phyloP scores from a whole-genome alignment of 2,888 invertebrate genomes.

The Brachypalpus laphriformis region DNA sequence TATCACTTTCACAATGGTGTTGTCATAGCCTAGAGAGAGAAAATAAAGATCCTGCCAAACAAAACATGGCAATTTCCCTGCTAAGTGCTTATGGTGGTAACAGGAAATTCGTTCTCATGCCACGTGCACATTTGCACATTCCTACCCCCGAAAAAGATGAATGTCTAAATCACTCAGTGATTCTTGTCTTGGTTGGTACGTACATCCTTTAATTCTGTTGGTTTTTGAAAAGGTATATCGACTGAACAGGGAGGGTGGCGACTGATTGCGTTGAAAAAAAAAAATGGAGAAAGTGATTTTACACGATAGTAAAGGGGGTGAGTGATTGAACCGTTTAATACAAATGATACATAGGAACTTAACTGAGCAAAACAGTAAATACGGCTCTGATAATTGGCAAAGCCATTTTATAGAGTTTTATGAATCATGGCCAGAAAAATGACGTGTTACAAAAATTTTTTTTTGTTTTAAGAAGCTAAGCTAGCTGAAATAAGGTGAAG shows the following conservation, averaged over 20 bases:
- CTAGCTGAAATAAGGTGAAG: too few species aligned
- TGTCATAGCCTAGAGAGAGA: constrained; percentile 40
- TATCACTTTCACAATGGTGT: constrained; percentile 64
- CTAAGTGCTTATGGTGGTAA: constrained; percentile 72
- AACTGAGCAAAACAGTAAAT: not conserved
- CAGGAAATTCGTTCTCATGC: constrained; percentile 68
- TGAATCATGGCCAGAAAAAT: too few species aligned
- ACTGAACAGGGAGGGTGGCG: not conserved
- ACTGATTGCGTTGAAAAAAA: constrained; percentile 23
- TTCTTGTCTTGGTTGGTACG: constrained; percentile 51
- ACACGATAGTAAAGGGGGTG: not conserved
- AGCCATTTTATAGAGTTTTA: too few species aligned
- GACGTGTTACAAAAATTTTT: too few species aligned
- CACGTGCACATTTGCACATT: constrained; percentile 62
- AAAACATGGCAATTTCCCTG: constrained; percentile 70
- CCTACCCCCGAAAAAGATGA: constrained; percentile 18
- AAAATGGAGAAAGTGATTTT: constrained; percentile 32
- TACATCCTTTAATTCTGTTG: constrained; percentile 33
- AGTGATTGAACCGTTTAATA: not conserved
- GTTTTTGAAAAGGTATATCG: constrained; percentile 23
- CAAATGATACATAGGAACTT: not conserved
- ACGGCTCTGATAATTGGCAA: too few species aligned
- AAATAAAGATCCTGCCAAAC: constrained; percentile 39
- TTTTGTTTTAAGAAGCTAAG: too few species aligned
- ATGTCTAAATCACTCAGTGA: constrained; percentile 66